Conservation (phyloP, 2,797 vertebrate species). For the Spizella passerina region DNA sequence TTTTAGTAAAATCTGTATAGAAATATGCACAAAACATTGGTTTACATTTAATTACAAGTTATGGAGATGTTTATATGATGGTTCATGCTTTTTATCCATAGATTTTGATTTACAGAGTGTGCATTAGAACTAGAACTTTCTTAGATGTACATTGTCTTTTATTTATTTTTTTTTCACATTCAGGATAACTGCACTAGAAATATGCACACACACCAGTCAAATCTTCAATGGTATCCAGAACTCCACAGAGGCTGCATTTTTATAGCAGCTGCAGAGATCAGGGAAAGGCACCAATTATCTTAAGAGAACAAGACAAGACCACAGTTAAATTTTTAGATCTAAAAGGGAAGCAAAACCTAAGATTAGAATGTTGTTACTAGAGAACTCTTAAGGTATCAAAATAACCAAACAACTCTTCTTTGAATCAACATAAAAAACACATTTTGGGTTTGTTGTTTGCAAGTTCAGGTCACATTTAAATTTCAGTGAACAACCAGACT, state of each 20-base stretch:
- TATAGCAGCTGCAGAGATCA: conserved; percentile 33
- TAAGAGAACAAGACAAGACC: conserved; percentile 3
- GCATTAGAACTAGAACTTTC: conserved; percentile 16
- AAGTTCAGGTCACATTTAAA: not conserved
- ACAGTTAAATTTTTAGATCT: not conserved
- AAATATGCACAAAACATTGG: conserved; percentile 59
- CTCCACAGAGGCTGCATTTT: not conserved
- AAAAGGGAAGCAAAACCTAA: conserved; percentile 25
- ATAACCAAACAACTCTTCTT: not conserved
- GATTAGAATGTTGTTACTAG: not conserved
- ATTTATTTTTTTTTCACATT: not conserved
- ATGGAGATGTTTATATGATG: not conserved
- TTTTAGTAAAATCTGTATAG: conserved; percentile 5
- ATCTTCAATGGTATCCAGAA: conserved; percentile 19
- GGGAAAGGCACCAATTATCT: conserved; percentile 50
- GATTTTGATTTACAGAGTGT: conserved; percentile 36
- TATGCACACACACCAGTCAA: conserved; percentile 2
- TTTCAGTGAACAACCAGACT: not conserved
- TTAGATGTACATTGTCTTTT: not conserved
- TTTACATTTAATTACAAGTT: conserved; percentile 47
- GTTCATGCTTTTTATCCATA: conserved; percentile 37
- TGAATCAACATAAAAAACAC: not conserved
- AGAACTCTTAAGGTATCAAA: conserved; percentile 4
- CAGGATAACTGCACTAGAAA: conserved; percentile 6
- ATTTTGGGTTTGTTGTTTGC: not conserved